A percentile compares a stretch with the other conserved stretches of the same genome.
Evolutionary conservation across 2,797 vertebrate species (phyloP).

Genomic region (Argentina silus): DNA sequence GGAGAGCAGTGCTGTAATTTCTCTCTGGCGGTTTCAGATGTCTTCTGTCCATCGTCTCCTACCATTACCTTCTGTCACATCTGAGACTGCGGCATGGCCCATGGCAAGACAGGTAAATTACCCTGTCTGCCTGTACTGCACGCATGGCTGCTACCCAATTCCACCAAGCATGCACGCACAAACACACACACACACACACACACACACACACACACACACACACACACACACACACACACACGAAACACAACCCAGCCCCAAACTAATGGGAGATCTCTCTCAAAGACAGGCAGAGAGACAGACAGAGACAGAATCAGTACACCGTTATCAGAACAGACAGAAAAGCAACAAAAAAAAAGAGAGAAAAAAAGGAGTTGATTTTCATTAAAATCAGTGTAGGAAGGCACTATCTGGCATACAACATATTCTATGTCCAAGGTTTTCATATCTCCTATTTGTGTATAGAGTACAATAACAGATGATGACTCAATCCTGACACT

Average conservation of each 20-base stretch:
- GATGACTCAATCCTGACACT: neutral
- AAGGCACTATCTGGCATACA: too few species aligned
- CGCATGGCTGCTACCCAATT: conserved; percentile 10
- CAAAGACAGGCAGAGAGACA: too few species aligned
- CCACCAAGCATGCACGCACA: neutral
- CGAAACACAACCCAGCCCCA: too few species aligned
- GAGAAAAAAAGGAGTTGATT: too few species aligned
- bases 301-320: too few species aligned
- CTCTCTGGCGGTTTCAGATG: conserved; percentile 18
- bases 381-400: too few species aligned
- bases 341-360: too few species aligned
- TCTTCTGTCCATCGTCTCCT: conserved; percentile 12
- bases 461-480: neutral
- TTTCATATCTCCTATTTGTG: neutral
- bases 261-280: too few species aligned
- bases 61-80: conserved; percentile 34
- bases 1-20: neutral
- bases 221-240: too few species aligned
- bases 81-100: conserved; percentile 21
- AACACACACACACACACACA: too few species aligned
- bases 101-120: conserved; percentile 36
- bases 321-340: too few species aligned
- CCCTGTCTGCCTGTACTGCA: conserved; percentile 24
- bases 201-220: too few species aligned
- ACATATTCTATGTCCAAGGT: neutral